Percentiles rank a stretch among this genome's conserved stretches.
Conservation (phyloP, 2,797 vertebrate genomes). For the Smutsia temminckii region DNA sequence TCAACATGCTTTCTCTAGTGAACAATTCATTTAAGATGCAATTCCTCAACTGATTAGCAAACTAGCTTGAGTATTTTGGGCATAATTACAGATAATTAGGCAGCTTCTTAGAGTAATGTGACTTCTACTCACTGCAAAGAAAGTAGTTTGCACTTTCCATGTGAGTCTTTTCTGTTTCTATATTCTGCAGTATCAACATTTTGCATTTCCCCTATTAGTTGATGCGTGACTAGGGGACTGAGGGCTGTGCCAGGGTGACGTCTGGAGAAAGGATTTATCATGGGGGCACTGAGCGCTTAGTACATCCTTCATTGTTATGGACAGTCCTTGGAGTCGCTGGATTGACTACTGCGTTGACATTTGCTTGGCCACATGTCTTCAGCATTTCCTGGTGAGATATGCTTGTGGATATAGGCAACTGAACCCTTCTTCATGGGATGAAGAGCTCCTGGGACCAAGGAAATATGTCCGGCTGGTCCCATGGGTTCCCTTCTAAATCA, state of each 20-base stretch:
- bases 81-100: constrained; percentile 69
- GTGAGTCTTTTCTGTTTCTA: not conserved
- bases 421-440: not conserved
- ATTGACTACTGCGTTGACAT: accelerated
- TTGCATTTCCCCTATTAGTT: not conserved
- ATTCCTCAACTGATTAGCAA: constrained; percentile 54
- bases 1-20: not conserved
- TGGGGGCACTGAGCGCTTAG: not conserved
- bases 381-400: not conserved
- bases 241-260: not conserved
- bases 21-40: constrained; percentile 45
- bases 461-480: not conserved
- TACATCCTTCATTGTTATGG: not conserved
- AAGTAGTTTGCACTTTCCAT: constrained; percentile 31
- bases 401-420: not conserved
- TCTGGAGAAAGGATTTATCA: not conserved
- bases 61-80: constrained; percentile 62
- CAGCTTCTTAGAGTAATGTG: constrained; percentile 48
- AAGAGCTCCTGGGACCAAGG: not conserved
- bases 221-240: not conserved
- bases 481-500: not conserved
- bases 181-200: not conserved
- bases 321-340: not conserved
- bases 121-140: constrained; percentile 40
- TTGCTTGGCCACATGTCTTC: not conserved